Base-by-base conservation (phyloP, 2,888 invertebrate genomes). In the Apamea anceps region DNA sequence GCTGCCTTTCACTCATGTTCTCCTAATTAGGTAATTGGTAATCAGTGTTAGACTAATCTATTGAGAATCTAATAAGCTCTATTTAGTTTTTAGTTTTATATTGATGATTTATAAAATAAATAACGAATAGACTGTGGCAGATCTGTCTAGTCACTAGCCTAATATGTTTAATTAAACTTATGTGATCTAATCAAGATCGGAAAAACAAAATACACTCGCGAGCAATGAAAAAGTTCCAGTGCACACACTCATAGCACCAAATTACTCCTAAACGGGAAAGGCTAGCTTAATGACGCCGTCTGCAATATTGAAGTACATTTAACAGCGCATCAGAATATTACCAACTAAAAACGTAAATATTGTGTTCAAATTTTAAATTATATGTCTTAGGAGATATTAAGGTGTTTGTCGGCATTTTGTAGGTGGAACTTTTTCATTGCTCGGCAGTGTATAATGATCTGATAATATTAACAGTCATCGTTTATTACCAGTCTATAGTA, bases 11-110 rank as follows among this genome's bases (percentile, higher is more conserved):
- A 76, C 63, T 68, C 54, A 60, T 74, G 77, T 71, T 67, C 73
- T 68, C 70, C 54, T 77, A 84, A 84, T 80, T 80, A 84, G 48
- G 60, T 87, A 87, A 85, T 80, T 76, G 60, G 65, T 73, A 71
- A 72, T 80, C 48, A 67, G 15, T n/a, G 37, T 25, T 48, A 28
- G 62, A 57, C n/a, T 28, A 63, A 83, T 73, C 65, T 54, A 68
- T 77, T 77, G 25, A 42, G 25, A 37, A 51, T 60, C 60, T 74
- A 85, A 74, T 60, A 81, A 37, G 67, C 28, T 28, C 42, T 67
- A 82, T 87, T 87, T 60, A 80, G 10, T 15, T 54, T 13, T 54
- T 18, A 21, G 42, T 82, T 42, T 54, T 63, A 42, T 51, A 21
- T 37, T 51, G 25, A n/a, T 15, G 37, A 67, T 72, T n/a, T 60